phyloP scores from a whole-genome alignment of 2,888 invertebrate genomes.

The Acholoe squamosa region DNA sequence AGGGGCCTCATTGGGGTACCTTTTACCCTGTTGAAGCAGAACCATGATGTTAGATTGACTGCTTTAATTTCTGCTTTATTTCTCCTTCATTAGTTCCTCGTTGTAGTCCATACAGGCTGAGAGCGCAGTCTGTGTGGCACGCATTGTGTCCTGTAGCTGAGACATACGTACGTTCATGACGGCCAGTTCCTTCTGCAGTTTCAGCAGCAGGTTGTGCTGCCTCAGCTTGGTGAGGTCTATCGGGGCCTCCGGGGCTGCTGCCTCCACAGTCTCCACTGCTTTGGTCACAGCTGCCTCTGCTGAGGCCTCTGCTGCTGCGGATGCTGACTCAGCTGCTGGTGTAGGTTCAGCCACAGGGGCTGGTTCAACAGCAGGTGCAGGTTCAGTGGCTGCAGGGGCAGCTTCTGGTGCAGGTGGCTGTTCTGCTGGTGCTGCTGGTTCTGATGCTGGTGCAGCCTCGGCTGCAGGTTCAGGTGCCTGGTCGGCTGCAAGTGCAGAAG shows the following conservation, averaged over 20 bases:
- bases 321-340: neutral
- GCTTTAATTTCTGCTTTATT: too few relatives aligned
- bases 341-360: neutral
- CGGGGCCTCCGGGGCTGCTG: neutral
- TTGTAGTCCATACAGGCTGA: slow-evolving; percentile 21
- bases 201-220: slow-evolving; percentile 35
- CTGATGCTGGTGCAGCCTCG: neutral
- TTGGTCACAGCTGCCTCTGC: neutral
- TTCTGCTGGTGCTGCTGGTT: neutral
- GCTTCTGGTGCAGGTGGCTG: neutral
- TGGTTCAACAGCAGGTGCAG: neutral
- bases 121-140: slow-evolving; percentile 23
- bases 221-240: neutral
- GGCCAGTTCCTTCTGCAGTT: slow-evolving; percentile 46
- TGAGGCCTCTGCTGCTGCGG: neutral
- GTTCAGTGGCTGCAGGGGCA: neutral
- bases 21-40: too few relatives aligned
- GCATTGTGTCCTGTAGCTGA: slow-evolving; percentile 45
- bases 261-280: neutral
- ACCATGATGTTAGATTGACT: too few relatives aligned
- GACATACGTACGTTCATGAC: slow-evolving; percentile 28
- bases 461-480: neutral
- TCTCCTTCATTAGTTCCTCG: neutral
- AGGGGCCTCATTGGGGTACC: too few relatives aligned
- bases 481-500: neutral